These are phyloP conservation scores for Strigamia maritima DNA, from an alignment of 2,888 invertebrate genomes.

Conservation along the genomic window DNA sequence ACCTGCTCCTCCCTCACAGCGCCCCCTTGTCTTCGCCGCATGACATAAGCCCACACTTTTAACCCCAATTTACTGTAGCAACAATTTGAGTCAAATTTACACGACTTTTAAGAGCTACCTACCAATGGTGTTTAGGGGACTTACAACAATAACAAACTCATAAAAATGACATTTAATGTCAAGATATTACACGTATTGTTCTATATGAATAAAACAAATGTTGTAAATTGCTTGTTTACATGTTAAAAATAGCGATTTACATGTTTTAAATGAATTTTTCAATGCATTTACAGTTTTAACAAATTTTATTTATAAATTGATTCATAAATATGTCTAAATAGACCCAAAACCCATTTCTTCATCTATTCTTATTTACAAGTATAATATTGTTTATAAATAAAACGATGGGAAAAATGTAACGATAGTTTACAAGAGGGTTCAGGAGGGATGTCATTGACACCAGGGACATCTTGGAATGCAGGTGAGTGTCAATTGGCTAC, in stretches of 20 bases:
- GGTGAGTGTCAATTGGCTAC: constrained; percentile 26
- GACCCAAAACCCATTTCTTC: neutral
- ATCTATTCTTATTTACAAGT: neutral
- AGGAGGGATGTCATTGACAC: constrained; percentile 16
- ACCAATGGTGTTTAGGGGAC: neutral
- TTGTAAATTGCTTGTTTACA: too few relatives aligned
- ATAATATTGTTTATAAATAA: neutral
- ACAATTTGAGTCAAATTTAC: neutral
- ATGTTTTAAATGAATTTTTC: too few relatives aligned
- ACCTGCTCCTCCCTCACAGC: constrained; percentile 3
- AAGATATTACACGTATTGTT: too few relatives aligned
- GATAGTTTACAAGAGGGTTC: neutral
- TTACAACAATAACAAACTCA: neutral
- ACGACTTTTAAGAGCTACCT: neutral
- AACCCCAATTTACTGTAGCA: neutral
- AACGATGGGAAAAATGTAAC: neutral
- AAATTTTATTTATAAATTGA: too few relatives aligned
- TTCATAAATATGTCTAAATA: too few relatives aligned
- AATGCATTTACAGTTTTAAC: too few relatives aligned
- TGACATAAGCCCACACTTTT: constrained; percentile 7
- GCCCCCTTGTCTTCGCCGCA: constrained; percentile 11
- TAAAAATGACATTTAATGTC: too few relatives aligned
- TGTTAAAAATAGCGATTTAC: too few relatives aligned
- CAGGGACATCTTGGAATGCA: constrained; percentile 20
- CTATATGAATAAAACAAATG: too few relatives aligned